Evolutionary conservation across 2,888 invertebrate genomes (phyloP).

Genomic region (Pachymerium ferrugineum): DNA sequence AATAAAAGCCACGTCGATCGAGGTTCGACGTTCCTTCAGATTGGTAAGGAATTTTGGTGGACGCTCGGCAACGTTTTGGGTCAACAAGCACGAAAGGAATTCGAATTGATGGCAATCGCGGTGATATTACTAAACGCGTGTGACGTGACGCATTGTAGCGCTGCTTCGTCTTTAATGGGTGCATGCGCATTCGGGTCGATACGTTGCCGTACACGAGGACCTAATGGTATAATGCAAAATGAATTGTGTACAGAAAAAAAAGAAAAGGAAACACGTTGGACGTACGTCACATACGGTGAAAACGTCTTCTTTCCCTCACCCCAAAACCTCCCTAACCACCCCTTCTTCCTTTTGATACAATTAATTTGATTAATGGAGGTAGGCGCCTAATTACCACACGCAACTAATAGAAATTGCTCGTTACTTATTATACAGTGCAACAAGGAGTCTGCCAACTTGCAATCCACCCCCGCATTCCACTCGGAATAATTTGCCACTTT

Average conservation of each 20-base stretch:
- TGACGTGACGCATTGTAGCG: neutral
- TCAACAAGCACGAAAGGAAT: constrained; percentile 8
- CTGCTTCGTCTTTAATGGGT: neutral
- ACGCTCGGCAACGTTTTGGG: neutral
- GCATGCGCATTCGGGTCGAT: neutral
- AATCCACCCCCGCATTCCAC: neutral
- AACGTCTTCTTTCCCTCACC: no score
- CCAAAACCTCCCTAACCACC: no score
- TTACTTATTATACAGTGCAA: constrained; percentile 20
- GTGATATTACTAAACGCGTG: no score
- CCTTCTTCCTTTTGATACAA: constrained; percentile 12
- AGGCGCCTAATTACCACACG: constrained; percentile 3
- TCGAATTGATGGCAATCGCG: neutral
- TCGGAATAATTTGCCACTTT: neutral
- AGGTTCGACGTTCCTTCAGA: neutral
- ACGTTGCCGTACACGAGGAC: neutral
- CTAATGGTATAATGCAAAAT: constrained; percentile 19
- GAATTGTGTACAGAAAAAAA: neutral
- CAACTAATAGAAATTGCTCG: constrained; percentile 19
- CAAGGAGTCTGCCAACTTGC: neutral
- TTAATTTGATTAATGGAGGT: constrained; percentile 8
- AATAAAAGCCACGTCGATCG: no score
- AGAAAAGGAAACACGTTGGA: neutral
- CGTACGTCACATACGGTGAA: neutral
- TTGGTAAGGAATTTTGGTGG: neutral